A percentile compares a stretch with the other conserved stretches of the same genome.
These are phyloP conservation scores for Cheilosia grossa DNA, from an alignment of 2,888 invertebrate species.

Conservation along the genomic window DNA sequence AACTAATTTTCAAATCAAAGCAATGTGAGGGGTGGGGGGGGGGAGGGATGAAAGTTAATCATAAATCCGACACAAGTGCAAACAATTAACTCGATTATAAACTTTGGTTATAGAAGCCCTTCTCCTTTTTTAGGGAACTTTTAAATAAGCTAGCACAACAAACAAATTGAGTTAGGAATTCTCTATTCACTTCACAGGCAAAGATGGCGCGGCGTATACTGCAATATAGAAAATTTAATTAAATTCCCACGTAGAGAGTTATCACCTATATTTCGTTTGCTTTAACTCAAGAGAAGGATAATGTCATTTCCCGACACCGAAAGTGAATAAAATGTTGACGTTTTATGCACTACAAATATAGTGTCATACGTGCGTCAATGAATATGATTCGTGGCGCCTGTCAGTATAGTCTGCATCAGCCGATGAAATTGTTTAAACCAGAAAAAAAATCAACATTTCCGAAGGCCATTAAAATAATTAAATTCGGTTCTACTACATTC, in stretches of 20 bases:
- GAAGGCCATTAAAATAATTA: slow-evolving; percentile 34
- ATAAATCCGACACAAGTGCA: slow-evolving; percentile 46
- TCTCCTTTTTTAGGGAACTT: not conserved
- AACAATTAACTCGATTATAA: slow-evolving; percentile 66
- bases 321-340: slow-evolving; percentile 10
- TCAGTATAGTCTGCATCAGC: not conserved
- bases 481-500: slow-evolving; percentile 8
- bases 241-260: slow-evolving; percentile 40
- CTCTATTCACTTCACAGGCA: not conserved
- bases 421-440: not conserved
- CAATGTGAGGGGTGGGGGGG: not conserved
- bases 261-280: slow-evolving; percentile 3
- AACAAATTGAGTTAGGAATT: slow-evolving; percentile 43
- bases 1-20: not conserved
- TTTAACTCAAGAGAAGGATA: slow-evolving; percentile 3
- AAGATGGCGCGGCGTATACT: slow-evolving; percentile 7
- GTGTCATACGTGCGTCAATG: not conserved
- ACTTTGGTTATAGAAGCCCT: slow-evolving; percentile 38
- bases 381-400: slow-evolving; percentile 6
- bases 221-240: slow-evolving; percentile 60
- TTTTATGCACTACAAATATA: not conserved
- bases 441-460: not conserved
- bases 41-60: slow-evolving; percentile 7
- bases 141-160: slow-evolving; percentile 41
- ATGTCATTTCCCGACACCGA: slow-evolving; percentile 7